Percentiles rank a stretch among this genome's conserved stretches.
phyloP scores from a whole-genome alignment of 2,888 invertebrate species.

The Limenitis arthemis region DNA sequence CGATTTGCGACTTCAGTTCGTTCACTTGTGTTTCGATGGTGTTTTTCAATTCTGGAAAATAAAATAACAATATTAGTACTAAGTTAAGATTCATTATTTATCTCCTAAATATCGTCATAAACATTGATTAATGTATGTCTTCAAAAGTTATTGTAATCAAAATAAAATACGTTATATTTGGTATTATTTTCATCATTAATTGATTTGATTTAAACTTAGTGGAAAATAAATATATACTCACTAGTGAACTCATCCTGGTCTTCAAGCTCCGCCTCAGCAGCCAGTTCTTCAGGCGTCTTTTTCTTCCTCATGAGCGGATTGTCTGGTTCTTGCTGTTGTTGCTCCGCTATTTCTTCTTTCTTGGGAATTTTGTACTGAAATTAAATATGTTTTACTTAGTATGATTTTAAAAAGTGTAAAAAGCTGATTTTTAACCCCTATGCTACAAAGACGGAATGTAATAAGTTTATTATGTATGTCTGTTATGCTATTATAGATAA shows the following conservation, averaged over 20 bases:
- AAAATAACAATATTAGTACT: background rate
- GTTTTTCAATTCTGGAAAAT: constrained; percentile 93
- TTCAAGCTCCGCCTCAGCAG: constrained; percentile 95
- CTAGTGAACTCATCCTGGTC: constrained; percentile 97
- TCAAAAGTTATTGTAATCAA: too few species aligned
- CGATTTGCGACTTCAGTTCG: constrained; percentile 96
- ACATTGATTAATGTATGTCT: too few species aligned
- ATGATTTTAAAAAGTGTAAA: background rate
- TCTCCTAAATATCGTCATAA: too few species aligned
- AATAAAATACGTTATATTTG: too few species aligned
- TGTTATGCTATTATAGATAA: too few species aligned
- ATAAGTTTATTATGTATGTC: too few species aligned
- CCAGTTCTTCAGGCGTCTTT: constrained; percentile 98
- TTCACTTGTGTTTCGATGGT: constrained; percentile 97
- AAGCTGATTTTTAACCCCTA: too few species aligned
- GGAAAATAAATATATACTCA: constrained; percentile 53
- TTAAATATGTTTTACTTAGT: background rate
- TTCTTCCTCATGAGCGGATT: constrained; percentile 98
- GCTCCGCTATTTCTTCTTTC: constrained; percentile 93
- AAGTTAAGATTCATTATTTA: too few species aligned
- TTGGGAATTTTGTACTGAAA: constrained; percentile 98
- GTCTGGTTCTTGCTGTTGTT: constrained; percentile 87
- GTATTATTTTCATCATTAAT: background rate
- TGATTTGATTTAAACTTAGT: background rate
- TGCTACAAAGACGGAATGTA: too few species aligned